Base-by-base conservation (phyloP, 2,113 vertebrate species). In the Rhadina sibilatrix region DNA sequence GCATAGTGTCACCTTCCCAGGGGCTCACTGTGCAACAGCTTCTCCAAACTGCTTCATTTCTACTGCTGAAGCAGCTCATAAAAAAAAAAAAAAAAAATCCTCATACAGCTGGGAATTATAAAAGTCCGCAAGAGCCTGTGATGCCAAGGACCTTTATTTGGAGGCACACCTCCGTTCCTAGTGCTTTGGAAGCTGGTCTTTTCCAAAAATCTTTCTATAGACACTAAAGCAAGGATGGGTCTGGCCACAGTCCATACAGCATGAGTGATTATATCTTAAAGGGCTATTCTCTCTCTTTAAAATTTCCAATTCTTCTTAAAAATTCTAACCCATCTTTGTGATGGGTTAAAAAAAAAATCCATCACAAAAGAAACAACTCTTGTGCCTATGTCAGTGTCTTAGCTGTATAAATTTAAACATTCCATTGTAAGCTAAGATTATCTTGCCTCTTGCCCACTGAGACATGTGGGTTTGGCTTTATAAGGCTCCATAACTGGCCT, bases 401-500 rank as follows among this genome's bases (percentile, higher is more conserved):
- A 86, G 69, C 54, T 94, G 83, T 94, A 93, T 94, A 95, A 90
- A 96, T 96, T 91, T 88, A 91, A 94, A 87, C 96, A 97, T 96
- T 97, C 97, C 96, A 96, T 80, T 95, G 93, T 95, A 96, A 97
- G 80, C 97, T 94, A 96, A 96, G 96, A 97, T 97, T 97, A 97
- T 97, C 96, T 96, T 95, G 90, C 92, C 46, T 93, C 80, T 92
- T 94, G 94, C 96, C 97, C 92, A 91, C 70, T 82, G 97, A 97
- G 97, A 97, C 90, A 68, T 97, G 96, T 97, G 97, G 97, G 77
- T 97, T 97, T 96, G 96, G 94, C 96, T 96, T 95, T 89, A 66
- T 77, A 87, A 95, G 82, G 52, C 92, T 94, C 93, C 77, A 88
- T 93, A 96, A 96, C 94, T 91, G 90, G 90, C 78, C 91, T 96